A percentile compares a stretch with the other conserved stretches of the same genome.
phyloP scores from a whole-genome alignment of 2,113 vertebrate species.

The Colossoma macropomum region DNA sequence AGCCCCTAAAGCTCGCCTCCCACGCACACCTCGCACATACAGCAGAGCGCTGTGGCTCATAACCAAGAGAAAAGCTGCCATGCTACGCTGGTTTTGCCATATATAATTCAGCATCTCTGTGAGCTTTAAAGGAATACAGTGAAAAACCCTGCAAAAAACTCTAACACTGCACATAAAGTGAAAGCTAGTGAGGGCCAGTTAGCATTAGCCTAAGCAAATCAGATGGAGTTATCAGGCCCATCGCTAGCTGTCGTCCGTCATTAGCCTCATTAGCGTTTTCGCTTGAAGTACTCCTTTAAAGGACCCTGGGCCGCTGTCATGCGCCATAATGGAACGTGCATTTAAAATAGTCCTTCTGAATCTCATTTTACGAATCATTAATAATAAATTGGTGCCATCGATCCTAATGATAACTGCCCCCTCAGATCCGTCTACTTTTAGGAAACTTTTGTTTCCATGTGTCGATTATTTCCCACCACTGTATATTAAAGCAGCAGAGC shows the following conservation, averaged over 20 bases:
- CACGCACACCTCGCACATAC: background rate
- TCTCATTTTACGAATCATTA: slow-evolving; percentile 87
- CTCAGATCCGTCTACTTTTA: slow-evolving; percentile 67
- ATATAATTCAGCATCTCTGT: background rate
- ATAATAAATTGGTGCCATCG: slow-evolving; percentile 85
- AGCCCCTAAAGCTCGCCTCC: background rate
- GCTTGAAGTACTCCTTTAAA: slow-evolving; percentile 43
- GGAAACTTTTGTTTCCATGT: slow-evolving; percentile 73
- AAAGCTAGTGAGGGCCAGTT: background rate
- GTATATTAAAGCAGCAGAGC: background rate
- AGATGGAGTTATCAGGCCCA: background rate
- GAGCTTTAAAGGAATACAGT: background rate
- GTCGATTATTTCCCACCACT: slow-evolving; percentile 69
- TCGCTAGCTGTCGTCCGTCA: background rate
- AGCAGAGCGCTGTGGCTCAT: background rate
- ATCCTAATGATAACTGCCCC: slow-evolving; percentile 81
- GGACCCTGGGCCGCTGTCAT: slow-evolving; percentile 73
- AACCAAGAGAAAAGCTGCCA: background rate
- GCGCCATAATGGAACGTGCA: slow-evolving; percentile 79
- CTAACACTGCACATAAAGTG: background rate
- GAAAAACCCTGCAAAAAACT: too few species aligned
- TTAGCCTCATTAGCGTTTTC: slow-evolving; percentile 23
- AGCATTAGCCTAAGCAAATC: background rate
- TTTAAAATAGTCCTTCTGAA: slow-evolving; percentile 83
- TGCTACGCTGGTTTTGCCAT: background rate